Conservation (phyloP, 35 echinoderm and acorn worm species). For the Ophioderma brevispina region DNA sequence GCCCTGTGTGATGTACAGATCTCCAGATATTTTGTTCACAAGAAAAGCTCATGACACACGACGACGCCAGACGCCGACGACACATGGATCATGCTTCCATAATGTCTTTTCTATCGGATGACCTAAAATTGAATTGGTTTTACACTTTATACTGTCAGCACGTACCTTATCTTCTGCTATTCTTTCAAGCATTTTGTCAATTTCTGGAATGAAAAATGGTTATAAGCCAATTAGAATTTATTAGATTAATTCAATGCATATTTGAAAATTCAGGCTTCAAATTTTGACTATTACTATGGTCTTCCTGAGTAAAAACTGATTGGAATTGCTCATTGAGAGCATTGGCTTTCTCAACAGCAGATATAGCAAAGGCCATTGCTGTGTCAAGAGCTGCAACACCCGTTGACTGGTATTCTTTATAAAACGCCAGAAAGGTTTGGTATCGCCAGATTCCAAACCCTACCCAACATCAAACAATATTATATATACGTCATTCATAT, state of each 20-base stretch:
- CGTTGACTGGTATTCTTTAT: slow-evolving; percentile 1
- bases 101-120: no score
- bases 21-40: no score
- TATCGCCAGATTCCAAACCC: not conserved
- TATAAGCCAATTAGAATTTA: not conserved
- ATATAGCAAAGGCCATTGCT: not conserved
- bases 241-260: not conserved
- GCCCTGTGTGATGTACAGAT: no score
- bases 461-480: not conserved
- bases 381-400: not conserved
- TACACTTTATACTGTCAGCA: not conserved
- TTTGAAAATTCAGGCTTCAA: not conserved
- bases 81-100: no score
- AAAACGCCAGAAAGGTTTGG: slow-evolving; percentile 43
- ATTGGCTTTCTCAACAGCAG: no score
- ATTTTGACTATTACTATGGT: not conserved
- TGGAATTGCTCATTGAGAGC: not conserved
- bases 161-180: slow-evolving; percentile 80
- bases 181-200: slow-evolving; percentile 75
- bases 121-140: no score
- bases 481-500: no score
- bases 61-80: no score
- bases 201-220: slow-evolving; percentile 59
- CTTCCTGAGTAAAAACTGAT: not conserved
- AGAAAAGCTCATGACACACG: no score